Evolutionary conservation across 2,797 vertebrate genomes (phyloP), one percentile per base, ranked within the genome.

Genomic region (Jordanella pulchra): DNA sequence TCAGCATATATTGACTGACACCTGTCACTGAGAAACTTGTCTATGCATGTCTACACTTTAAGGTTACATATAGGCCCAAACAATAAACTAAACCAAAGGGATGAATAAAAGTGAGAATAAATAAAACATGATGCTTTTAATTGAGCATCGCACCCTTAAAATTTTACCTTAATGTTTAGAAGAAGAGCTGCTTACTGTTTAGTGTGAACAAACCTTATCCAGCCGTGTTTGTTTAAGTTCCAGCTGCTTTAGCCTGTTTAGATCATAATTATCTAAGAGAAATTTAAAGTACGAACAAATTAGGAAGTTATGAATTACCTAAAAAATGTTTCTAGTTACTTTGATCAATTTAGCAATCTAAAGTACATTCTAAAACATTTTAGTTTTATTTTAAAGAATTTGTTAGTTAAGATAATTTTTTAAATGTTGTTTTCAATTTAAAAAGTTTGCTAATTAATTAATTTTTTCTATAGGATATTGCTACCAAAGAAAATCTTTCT

Each of bases 1-100:
- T 91, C 88, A 91, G 90, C 92, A 85, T 54, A 39, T 86, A 88
- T 75, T 80, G 86, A 89, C 87, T 84, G 89, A 84, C 86, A 91
- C 77, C 88, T 91, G 89, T 86, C 87, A 82, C 32, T 80, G 53
- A 63, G n/a, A 65, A 27, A 67, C 30, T 73, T 25, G n/a, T 48
- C 35, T 55, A 35, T 67, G 71, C 51, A 63, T 42, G 71, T 67
- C 56, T 60, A n/a, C 11, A 10, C 28, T 39, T 63, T n/a, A n/a
- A 27, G n/a, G n/a, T 54, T 54, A 17, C 11, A 5, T 35, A 61
- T 1, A 7, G 23, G 23, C 35, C 2, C 15, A 61, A 61, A 39
- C 11, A 23, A 42, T 23, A 7, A n/a, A 25, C 35, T 25, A 63
- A 63, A 44, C 1, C 23, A 15, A 63, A 13, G 2, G 56, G 35